These are phyloP conservation scores for Sinotaia quadrata DNA, from an alignment of 2,888 invertebrate species.

Conservation along the genomic window DNA sequence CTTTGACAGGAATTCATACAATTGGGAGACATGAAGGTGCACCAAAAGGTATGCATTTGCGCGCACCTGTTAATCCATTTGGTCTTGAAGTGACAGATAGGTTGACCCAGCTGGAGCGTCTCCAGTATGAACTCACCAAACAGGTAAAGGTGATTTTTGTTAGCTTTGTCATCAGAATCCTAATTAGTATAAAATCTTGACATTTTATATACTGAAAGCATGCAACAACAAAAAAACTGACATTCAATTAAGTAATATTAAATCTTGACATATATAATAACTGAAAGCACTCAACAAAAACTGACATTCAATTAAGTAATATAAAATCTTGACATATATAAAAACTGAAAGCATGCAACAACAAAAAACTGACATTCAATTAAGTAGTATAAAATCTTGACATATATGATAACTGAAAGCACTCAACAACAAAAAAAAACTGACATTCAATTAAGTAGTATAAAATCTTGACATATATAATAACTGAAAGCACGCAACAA, in stretches of 20 bases:
- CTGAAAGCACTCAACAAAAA: no score
- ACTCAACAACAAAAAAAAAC: no score
- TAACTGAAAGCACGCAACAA: no score
- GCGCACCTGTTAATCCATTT: not conserved
- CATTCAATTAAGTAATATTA: not conserved
- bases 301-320: no score
- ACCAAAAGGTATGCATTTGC: not conserved
- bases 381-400: not conserved
- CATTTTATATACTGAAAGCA: no score
- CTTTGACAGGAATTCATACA: no score
- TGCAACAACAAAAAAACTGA: not conserved
- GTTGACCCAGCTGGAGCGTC: constrained; percentile 65
- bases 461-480: no score
- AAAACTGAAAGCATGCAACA: no score
- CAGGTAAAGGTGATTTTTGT: constrained; percentile 49
- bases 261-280: not conserved
- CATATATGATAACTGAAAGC: not conserved
- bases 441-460: no score
- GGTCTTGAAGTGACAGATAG: constrained; percentile 7
- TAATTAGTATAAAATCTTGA: no score
- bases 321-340: no score
- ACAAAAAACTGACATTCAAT: not conserved
- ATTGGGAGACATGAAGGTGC: no score
- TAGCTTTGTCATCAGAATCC: not conserved
- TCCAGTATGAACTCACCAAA: constrained; percentile 69